Base-by-base conservation (phyloP, 2,888 invertebrate genomes). In the Agrypnus murinus region DNA sequence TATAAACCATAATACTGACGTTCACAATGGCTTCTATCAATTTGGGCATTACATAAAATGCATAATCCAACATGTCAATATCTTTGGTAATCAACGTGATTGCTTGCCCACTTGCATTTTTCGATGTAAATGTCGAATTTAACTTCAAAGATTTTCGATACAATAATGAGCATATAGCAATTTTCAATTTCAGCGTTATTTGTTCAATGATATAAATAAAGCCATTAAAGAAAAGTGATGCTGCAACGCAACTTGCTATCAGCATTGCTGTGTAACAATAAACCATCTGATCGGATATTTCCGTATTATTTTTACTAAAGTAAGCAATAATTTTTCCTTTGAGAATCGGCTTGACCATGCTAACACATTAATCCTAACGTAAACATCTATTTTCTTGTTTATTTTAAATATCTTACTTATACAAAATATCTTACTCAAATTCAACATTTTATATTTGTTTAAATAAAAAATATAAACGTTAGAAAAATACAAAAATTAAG, bases 1-100 rank as follows among this genome's bases (percentile, higher is more conserved):
- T 88, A 77, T 88, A 90, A 0, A 92, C 88, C 7, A 94, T 91
- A 34, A 93, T 88, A 0, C 90, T 79, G 19, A 93, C 91, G 83
- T 95, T 92, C 0, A 95, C 82, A 0, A 95, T 94, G 0, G 93
- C 93, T 19, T 95, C 87, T 88, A 95, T 92, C 5, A 96, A 84
- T 81, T 94, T 94, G 81, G 95, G 93, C 10, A 95, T 82, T 82
- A 95, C 94, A 60, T 93, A 86, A 9, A 92, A 89, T 1, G 92
- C 92, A 85, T 93, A 89, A 84, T 96, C 96, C 84, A 96, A 95
- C 67, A 95, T 86, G 75, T 92, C 92, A 0, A 95, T 95, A 84
- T 97, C 96, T 65, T 95, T 96, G 0, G 95, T 94, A 72, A 96
- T 68, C 25, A 82, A 73, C 65, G 82, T 83, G 0, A 83, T 79